Evolutionary conservation across 2,113 vertebrate genomes (phyloP).

Genomic region (Saguinus midas): DNA sequence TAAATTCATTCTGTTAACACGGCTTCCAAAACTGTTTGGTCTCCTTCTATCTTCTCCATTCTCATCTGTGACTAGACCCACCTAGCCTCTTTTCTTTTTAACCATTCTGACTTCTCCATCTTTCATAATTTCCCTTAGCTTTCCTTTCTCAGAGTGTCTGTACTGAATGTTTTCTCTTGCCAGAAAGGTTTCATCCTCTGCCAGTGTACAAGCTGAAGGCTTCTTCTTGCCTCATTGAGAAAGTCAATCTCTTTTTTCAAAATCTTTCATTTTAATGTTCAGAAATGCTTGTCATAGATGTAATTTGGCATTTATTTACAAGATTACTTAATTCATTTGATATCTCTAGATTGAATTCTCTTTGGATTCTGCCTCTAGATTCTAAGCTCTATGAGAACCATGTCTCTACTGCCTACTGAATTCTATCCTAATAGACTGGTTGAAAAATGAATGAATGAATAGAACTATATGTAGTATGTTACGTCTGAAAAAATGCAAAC

Average conservation of each 20-base stretch:
- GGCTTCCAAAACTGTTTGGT: not conserved
- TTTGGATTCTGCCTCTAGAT: not conserved
- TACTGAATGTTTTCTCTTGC: not conserved
- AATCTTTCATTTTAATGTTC: not conserved
- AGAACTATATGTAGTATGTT: not conserved
- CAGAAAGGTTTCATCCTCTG: not conserved
- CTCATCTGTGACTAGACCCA: not conserved
- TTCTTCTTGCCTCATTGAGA: not conserved
- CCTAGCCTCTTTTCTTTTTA: not conserved
- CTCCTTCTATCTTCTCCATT: not conserved
- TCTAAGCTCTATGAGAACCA: not conserved
- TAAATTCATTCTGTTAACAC: not conserved
- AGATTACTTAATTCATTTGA: not conserved
- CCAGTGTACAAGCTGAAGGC: not conserved
- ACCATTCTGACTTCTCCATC: not conserved
- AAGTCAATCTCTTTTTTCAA: not conserved
- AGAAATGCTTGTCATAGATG: not conserved
- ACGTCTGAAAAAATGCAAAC: not conserved
- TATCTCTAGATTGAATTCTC: not conserved
- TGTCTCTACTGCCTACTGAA: not conserved
- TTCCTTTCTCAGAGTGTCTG: not conserved
- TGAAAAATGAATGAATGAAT: not conserved
- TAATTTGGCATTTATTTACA: not conserved
- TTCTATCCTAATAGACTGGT: not conserved
- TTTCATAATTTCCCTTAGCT: not conserved